These are phyloP conservation scores for Cryptophagus acutangulus DNA, from an alignment of 2,888 invertebrate genomes.

Conservation along the genomic window DNA sequence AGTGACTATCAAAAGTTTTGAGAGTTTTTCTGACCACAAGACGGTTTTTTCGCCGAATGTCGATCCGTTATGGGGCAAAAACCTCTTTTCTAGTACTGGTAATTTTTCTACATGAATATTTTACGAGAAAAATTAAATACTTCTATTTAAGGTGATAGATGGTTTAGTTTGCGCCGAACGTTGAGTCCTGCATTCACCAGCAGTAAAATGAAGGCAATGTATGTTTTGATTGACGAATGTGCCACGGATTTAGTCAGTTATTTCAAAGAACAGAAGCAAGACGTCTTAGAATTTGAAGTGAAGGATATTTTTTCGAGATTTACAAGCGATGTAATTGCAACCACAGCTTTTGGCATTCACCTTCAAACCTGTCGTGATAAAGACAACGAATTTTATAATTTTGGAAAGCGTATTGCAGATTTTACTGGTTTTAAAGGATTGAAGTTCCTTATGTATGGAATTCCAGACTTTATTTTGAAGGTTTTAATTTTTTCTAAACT, in stretches of 20 bases:
- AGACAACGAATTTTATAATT: slow-evolving; percentile 51
- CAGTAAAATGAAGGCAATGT: slow-evolving; percentile 41
- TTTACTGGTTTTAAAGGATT: slow-evolving; percentile 14
- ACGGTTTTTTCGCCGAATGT: slow-evolving; percentile 30
- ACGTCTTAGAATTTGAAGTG: slow-evolving; percentile 16
- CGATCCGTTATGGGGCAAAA: slow-evolving; percentile 51
- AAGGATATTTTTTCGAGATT: slow-evolving; percentile 49
- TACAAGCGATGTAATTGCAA: slow-evolving; percentile 56
- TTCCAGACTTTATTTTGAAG: neutral
- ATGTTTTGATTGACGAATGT: slow-evolving; percentile 31
- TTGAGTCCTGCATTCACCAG: slow-evolving; percentile 36
- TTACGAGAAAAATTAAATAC: slow-evolving; percentile 7
- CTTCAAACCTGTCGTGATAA: slow-evolving; percentile 52
- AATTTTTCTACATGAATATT: neutral
- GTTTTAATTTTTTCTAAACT: too few species aligned
- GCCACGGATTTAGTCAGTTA: slow-evolving; percentile 27
- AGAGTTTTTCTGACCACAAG: slow-evolving; percentile 51
- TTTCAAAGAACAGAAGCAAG: slow-evolving; percentile 22
- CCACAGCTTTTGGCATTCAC: slow-evolving; percentile 52
- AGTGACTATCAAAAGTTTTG: slow-evolving; percentile 54
- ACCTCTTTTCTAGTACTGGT: slow-evolving; percentile 31
- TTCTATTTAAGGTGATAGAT: slow-evolving; percentile 30
- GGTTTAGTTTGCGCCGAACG: slow-evolving; percentile 45
- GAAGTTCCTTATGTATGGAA: slow-evolving; percentile 10
- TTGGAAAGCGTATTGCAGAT: slow-evolving; percentile 28